Evolutionary conservation across 2,797 vertebrate species (phyloP), one percentile per base, ranked within the genome.

Genomic region (Typhlichthys eigenmanni): DNA sequence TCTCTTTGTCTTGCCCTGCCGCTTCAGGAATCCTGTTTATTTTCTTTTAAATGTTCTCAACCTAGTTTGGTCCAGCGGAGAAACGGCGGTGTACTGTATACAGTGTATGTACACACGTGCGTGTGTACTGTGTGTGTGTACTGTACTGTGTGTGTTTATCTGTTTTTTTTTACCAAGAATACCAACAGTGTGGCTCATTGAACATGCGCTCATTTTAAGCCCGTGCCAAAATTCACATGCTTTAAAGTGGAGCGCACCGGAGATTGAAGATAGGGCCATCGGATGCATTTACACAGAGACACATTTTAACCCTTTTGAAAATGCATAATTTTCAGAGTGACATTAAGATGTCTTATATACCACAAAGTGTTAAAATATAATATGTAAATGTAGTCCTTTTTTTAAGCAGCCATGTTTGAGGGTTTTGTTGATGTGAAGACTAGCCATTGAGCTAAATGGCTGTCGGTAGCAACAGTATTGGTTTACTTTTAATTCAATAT

Each of bases 11-110:
- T 78, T 54, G 29, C 60, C 13, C 68, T 72, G 82, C 76, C 19
- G 69, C 81, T 85, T 10, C 84, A 81, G 89, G 87, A 89, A 90
- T 89, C 89, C 85, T 88, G 89, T 88, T 90, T 90, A 86, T 90
- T 89, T 89, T 89, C 87, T 86, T 87, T 91, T 79, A 82, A 78
- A 91, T 87, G 16, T 87, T 89, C 89, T 89, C 84, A 85, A 81
- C 79, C 86, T 82, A 78, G 74, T 83, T 84, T 70, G 43, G 69
- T 77, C 50, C 61, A 6, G 83, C 82, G 78, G 83, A 60, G 66
- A 81, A 79, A 76, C 16, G 43, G 47, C 24, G 24, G 24, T 29
- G 24, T 29, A 4, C 13, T 3, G 17, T 47, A 11, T 13, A 13
- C 17, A 54, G 55, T 9, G 43, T 14, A 19, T 8, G 17, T 24